phyloP scores from a whole-genome alignment of 1,140 invertebrate species.

The Nixonia krombeini region DNA sequence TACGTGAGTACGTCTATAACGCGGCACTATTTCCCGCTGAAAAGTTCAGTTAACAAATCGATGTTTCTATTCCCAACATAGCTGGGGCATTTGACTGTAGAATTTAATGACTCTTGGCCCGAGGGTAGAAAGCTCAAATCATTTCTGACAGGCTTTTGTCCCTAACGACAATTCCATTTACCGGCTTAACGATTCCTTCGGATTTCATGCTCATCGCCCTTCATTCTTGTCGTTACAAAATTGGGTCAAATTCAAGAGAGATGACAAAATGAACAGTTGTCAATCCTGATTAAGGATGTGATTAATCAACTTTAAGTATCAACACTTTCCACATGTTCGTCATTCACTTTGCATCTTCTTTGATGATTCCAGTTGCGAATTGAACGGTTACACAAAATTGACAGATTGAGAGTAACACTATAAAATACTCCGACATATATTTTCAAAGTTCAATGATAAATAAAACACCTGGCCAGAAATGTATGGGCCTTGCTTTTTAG shows the following conservation, averaged over 20 bases:
- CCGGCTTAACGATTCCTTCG: background rate
- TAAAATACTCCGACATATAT: too few relatives aligned
- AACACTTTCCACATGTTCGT: too few relatives aligned
- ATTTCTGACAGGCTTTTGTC: constrained; percentile 11
- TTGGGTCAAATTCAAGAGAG: background rate
- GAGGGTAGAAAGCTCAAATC: constrained; percentile 21
- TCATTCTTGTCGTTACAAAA: background rate
- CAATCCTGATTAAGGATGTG: background rate
- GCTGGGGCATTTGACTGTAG: background rate
- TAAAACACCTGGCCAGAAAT: too few relatives aligned
- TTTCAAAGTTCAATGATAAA: too few relatives aligned
- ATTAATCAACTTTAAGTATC: background rate
- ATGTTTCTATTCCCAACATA: background rate
- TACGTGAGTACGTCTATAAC: too few relatives aligned
- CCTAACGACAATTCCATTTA: constrained; percentile 37
- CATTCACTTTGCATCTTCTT: too few relatives aligned
- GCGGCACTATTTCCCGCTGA: too few relatives aligned
- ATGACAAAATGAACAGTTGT: background rate
- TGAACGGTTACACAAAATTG: too few relatives aligned
- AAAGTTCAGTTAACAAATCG: background rate
- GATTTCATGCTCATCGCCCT: background rate
- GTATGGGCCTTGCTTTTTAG: too few relatives aligned
- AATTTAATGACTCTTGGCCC: constrained; percentile 25
- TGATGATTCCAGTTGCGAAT: too few relatives aligned
- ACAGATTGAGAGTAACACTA: too few relatives aligned